Conservation (phyloP, 2,797 vertebrate genomes). For the Chrosomus eos region DNA sequence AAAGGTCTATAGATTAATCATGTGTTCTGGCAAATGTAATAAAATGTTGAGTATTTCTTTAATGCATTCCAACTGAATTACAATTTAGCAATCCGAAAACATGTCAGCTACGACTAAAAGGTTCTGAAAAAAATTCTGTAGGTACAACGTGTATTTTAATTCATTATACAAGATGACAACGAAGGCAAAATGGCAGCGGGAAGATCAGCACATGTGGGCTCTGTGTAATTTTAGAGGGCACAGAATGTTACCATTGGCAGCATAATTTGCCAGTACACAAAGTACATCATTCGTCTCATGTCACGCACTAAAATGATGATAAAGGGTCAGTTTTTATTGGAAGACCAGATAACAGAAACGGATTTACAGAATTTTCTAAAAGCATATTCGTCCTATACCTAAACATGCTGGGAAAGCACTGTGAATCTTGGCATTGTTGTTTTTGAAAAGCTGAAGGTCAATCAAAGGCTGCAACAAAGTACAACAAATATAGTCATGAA, state of each 20-base stretch:
- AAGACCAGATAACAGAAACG: not conserved
- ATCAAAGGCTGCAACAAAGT: not conserved
- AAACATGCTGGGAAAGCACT: not conserved
- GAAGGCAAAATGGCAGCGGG: conserved; percentile 30
- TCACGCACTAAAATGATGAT: not conserved
- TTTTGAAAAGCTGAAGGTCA: conserved; percentile 37
- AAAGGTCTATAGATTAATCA: not conserved
- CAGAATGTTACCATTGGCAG: not conserved
- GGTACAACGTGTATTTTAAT: conserved; percentile 13
- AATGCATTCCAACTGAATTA: not conserved
- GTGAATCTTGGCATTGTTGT: not conserved
- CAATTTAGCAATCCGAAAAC: not conserved
- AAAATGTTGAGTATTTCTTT: not conserved
- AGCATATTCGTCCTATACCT: not conserved
- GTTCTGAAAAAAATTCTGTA: not conserved
- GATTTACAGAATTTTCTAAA: not conserved
- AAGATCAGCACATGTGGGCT: not conserved
- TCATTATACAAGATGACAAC: conserved; percentile 40
- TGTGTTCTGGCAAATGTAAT: not conserved
- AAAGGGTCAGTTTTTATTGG: conserved; percentile 6
- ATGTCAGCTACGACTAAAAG: not conserved
- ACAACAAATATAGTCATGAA: not conserved
- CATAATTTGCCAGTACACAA: conserved; percentile 1
- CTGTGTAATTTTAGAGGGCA: conserved; percentile 5
- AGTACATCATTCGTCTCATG: not conserved